Evolutionary conservation across 2,113 vertebrate species (phyloP).

Genomic region (Montifringilla adamsi): DNA sequence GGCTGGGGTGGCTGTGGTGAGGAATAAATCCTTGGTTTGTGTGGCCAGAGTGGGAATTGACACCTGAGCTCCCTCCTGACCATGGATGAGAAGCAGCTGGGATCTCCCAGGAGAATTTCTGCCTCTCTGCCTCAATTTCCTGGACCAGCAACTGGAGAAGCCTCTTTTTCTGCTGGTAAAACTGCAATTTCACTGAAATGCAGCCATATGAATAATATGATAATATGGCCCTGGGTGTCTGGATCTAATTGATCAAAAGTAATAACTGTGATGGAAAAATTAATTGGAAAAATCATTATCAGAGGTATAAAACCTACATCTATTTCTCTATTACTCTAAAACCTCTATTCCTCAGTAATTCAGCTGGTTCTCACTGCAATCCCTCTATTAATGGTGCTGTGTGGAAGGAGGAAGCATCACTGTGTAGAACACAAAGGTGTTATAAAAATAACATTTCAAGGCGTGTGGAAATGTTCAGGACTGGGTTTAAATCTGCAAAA

Average conservation of each 20-base stretch:
- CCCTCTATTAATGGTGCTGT: neutral
- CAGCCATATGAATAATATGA: neutral
- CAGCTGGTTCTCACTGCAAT: neutral
- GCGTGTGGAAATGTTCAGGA: neutral
- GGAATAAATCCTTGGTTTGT: neutral
- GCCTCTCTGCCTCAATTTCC: neutral
- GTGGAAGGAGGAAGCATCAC: neutral
- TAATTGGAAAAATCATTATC: neutral
- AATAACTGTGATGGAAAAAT: neutral
- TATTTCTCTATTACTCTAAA: neutral
- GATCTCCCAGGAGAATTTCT: neutral
- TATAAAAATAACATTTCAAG: neutral
- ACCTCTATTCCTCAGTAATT: neutral
- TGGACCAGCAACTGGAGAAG: neutral
- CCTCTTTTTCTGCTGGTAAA: neutral
- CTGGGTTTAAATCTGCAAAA: neutral
- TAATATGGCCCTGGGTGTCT: neutral
- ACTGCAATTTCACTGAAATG: neutral
- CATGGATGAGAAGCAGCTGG: accelerated
- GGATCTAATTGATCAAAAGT: neutral
- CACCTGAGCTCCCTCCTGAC: accelerated
- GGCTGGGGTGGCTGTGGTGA: accelerated
- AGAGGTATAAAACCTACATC: neutral
- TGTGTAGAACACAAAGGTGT: neutral
- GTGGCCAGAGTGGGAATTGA: accelerated